These are phyloP conservation scores for Macheiramphus alcinus DNA, from an alignment of 2,113 vertebrate species.

Conservation along the genomic window DNA sequence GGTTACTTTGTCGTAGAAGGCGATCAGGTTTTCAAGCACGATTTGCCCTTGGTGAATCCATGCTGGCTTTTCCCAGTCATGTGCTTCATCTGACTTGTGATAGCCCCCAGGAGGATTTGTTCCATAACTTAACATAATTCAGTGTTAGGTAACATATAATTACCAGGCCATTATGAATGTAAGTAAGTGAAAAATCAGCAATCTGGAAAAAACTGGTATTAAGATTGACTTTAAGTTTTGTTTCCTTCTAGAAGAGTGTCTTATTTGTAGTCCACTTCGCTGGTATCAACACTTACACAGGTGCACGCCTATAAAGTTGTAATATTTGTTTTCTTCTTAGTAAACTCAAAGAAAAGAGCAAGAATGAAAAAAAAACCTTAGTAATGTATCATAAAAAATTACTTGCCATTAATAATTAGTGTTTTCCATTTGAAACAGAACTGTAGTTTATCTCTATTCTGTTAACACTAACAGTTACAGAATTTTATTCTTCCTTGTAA, in stretches of 20 bases:
- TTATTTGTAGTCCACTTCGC: not conserved
- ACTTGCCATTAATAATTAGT: not conserved
- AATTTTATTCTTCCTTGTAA: not conserved
- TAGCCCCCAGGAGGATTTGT: not conserved
- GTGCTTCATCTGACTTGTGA: not conserved
- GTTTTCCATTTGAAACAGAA: constrained; percentile 11
- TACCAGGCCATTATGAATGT: not conserved
- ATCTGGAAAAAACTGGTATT: not conserved
- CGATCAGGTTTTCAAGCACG: not conserved
- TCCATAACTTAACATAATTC: not conserved
- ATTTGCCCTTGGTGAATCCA: not conserved
- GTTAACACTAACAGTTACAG: not conserved
- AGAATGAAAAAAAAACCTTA: not conserved
- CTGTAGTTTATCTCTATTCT: not conserved
- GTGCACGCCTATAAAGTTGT: not conserved
- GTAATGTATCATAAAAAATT: not conserved
- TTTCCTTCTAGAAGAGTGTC: not conserved
- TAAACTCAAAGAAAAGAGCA: not conserved
- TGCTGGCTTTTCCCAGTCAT: not conserved
- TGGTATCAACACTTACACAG: not conserved
- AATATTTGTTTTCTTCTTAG: not conserved
- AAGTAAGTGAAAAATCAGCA: not conserved
- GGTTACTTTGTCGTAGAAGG: not conserved
- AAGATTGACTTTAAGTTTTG: not conserved
- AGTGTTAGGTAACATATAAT: not conserved